Evolutionary conservation across 2,888 invertebrate species (phyloP).

Genomic region (Diarsia mendica): DNA sequence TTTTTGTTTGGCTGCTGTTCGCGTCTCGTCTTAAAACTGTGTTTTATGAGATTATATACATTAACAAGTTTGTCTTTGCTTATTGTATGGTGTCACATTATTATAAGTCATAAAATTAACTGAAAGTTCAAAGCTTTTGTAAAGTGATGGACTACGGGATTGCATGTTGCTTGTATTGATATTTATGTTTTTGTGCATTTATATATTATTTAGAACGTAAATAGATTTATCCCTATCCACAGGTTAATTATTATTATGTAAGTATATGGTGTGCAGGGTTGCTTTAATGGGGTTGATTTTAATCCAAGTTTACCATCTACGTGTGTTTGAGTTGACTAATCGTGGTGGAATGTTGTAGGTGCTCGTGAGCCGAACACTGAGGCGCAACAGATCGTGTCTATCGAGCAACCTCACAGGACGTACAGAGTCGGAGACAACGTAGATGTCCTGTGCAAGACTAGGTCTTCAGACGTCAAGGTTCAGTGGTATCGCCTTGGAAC

Average conservation of each 20-base stretch:
- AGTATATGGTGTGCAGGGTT: conserved; percentile 41
- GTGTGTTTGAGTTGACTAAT: conserved; percentile 24
- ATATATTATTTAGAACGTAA: conserved; percentile 18
- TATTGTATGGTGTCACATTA: conserved; percentile 32
- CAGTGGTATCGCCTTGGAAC: conserved; percentile 80
- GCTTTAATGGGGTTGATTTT: conserved; percentile 38
- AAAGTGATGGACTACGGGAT: conserved; percentile 28
- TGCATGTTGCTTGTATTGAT: conserved; percentile 57
- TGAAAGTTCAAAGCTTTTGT: conserved; percentile 31
- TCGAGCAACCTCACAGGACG: conserved; percentile 79
- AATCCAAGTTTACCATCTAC: conserved; percentile 40
- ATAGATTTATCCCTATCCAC: conserved; percentile 6
- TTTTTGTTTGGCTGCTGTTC: conserved; percentile 37
- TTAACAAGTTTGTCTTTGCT: conserved; percentile 53
- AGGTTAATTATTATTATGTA: conserved; percentile 43
- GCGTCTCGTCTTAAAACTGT: conserved; percentile 29
- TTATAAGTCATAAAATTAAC: conserved; percentile 12
- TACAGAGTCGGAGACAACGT: conserved; percentile 83
- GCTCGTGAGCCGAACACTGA: conserved; percentile 59
- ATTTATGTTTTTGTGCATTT: conserved; percentile 9
- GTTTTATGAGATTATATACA: conserved; percentile 10
- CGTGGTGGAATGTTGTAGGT: conserved; percentile 72
- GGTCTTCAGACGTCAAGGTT: conserved; percentile 68
- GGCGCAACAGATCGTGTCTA: conserved; percentile 75
- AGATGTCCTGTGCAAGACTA: conserved; percentile 76